phyloP scores from a whole-genome alignment of 2,113 vertebrate genomes.

The Oreochromis aureus region DNA sequence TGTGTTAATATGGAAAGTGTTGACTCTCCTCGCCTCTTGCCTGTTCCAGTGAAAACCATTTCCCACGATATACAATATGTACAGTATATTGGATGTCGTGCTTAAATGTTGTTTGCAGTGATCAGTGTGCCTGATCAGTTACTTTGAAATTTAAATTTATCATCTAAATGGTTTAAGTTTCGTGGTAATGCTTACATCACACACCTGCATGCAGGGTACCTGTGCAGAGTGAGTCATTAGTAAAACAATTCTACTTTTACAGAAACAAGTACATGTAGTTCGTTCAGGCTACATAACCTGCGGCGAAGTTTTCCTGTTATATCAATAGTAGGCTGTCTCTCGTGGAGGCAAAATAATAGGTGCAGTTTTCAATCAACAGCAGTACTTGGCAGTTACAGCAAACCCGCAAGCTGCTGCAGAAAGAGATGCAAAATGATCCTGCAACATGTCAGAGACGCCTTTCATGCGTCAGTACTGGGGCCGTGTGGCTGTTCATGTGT shows the following conservation, averaged over 20 bases:
- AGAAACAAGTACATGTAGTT: not conserved
- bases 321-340: not conserved
- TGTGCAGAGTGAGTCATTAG: not conserved
- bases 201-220: not conserved
- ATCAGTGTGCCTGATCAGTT: not conserved
- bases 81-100: not conserved
- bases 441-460: not conserved
- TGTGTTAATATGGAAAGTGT: not conserved
- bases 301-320: not conserved
- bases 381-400: not conserved
- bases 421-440: not conserved
- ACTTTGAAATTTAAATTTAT: not conserved
- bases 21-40: not conserved
- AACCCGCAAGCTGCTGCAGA: not conserved
- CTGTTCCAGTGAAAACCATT: not conserved
- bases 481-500: not conserved
- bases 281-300: not conserved
- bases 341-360: not conserved
- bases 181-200: not conserved
- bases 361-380: not conserved
- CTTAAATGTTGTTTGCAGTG: not conserved
- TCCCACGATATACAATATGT: not conserved
- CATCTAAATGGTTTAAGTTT: not conserved
- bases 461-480: not conserved
- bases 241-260: not conserved